Base-by-base conservation (phyloP, 2,113 vertebrate genomes). In the Pollimyrus isidori region DNA sequence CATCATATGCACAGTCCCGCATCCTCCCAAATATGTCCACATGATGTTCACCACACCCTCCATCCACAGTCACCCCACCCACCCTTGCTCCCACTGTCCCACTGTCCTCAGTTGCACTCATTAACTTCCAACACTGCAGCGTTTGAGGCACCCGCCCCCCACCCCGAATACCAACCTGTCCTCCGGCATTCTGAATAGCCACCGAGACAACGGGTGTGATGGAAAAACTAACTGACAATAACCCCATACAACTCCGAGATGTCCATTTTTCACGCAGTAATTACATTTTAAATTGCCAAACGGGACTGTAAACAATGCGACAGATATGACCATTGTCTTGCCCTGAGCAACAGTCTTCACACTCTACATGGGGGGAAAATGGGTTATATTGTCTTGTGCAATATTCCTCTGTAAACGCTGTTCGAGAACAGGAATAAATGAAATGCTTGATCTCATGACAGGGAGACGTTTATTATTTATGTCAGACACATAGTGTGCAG, bases 251-350 rank as follows among this genome's bases (percentile, higher is more conserved):
- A 39, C 23, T 88, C 62, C 2, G 42, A 30, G 42, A 88, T 73
- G 62, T 45, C 53, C 87, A 73, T 73, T 87, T 58, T 87, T 13
- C 87, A 56, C 35, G 21, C 30, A 69, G 87, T 88, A 88, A 88
- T 88, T 88, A 88, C 87, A 62, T 88, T 88, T 88, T 73, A 88
- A 88, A 88, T 88, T 69, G 87, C n/a, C 56, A 87, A 87, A 45
- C 42, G 87, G 87, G 87, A 87, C 53, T 45, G 87, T 87, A 58
- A 87, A 87, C 52, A 65, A 62, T 87, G 53, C 87, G 21, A 48
- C 26, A 42, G 56, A 73, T 73, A 62, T 73, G 42, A 88, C 87
- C 87, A 73, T 69, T 73, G 21, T 69, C n/a, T 69, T 46, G 62
- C 87, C 87, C 87, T 88, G 9, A 88, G 87, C 56, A 39, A 87